Base-by-base conservation (phyloP, 53 echinoderm and acorn worm genomes). In the Crossaster papposus region DNA sequence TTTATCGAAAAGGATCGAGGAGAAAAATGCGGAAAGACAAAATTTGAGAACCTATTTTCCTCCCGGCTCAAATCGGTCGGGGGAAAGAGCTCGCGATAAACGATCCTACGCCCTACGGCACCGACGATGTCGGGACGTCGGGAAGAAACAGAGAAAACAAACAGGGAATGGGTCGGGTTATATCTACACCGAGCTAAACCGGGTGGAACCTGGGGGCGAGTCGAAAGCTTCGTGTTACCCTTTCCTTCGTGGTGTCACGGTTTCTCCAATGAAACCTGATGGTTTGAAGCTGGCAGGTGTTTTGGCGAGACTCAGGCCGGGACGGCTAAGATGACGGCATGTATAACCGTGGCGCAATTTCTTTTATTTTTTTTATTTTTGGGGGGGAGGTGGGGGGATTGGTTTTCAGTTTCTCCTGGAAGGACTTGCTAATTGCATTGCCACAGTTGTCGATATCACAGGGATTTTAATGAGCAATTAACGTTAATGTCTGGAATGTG, bases 391-490 rank as follows among this genome's bases (percentile, higher is more conserved):
- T n/a, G n/a, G n/a, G n/a, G n/a, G n/a, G n/a, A n/a, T n/a, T 26
- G 38, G 36, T 44, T 44, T 44, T 44, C 44, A 9, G 44, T 44
- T 44, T 44, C 44, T 44, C 44, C 44, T 44, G 44, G 44, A 7
- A 44, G 63, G 14, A 65, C 70, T 68, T 51, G 54, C 72, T 72
- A 85, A 85, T 73, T 52, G n/a, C 20, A 35, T 72, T 73, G 58
- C 54, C 31, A 85, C 31, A 22, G 54, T 24, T 70, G 50, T 85
- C 85, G 33, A 85, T 85, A 85, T 72, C 73, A 14, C 20, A 26
- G 78, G 17, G 54, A 30, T 85, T 85, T 54, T 85, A 73, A 85
- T 85, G 85, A 51, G 72, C 85, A 85, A 85, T 85, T 85, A 85
- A 38, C 85, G 52, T 73, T 85, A 85, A 85, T 85, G 85, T 85